phyloP scores from a whole-genome alignment of 2,888 invertebrate genomes.

The Chrysodeixis includens region DNA sequence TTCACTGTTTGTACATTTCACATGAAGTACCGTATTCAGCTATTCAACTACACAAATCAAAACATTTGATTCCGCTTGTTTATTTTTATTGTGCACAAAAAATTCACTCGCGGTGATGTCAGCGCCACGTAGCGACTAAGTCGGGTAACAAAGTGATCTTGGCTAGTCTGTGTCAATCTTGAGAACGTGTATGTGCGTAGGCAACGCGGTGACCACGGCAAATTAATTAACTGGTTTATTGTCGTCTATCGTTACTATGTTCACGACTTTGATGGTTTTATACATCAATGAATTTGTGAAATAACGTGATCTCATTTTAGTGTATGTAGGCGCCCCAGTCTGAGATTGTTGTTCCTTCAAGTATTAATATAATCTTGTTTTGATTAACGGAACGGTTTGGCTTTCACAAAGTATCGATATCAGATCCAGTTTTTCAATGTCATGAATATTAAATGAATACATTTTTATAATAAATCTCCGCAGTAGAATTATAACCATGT shows the following conservation, averaged over 20 bases:
- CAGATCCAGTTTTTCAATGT: not conserved
- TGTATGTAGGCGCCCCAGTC: no score
- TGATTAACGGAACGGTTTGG: slow-evolving; percentile 1
- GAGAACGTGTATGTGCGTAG: slow-evolving; percentile 16
- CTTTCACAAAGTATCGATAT: slow-evolving; percentile 1
- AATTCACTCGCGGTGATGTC: slow-evolving; percentile 40
- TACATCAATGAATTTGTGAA: slow-evolving; percentile 34
- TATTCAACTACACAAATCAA: not conserved
- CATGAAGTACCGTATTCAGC: slow-evolving; percentile 2
- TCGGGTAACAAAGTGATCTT: slow-evolving; percentile 21
- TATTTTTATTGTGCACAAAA: slow-evolving; percentile 24
- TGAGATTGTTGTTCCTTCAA: not conserved
- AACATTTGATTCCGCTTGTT: slow-evolving; percentile 4
- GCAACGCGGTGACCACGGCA: slow-evolving; percentile 22
- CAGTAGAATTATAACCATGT: not conserved
- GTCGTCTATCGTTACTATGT: slow-evolving; percentile 39
- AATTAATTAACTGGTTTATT: slow-evolving; percentile 60
- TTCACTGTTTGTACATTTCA: not conserved
- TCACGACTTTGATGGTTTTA: slow-evolving; percentile 40
- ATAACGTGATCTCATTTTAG: not conserved
- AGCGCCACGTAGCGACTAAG: slow-evolving; percentile 49
- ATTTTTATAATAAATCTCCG: not conserved
- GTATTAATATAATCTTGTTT: slow-evolving; percentile 4
- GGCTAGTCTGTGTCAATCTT: slow-evolving; percentile 12
- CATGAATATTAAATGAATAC: not conserved